These are phyloP conservation scores for Scaptomyza parva DNA, from an alignment of 2,888 invertebrate genomes.

Conservation along the genomic window DNA sequence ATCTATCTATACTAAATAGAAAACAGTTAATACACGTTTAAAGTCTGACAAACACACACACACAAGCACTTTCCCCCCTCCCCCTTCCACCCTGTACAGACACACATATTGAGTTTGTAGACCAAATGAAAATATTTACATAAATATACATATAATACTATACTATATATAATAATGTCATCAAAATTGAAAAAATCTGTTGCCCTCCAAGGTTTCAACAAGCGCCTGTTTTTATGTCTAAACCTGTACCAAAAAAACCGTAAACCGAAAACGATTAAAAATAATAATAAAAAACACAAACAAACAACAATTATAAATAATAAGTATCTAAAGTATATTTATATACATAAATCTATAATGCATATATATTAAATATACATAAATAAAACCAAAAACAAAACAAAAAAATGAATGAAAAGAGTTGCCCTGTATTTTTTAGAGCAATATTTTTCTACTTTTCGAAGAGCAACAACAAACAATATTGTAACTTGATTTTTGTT, in stretches of 20 bases:
- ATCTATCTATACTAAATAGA: constrained; percentile 29
- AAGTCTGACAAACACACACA: constrained; percentile 36
- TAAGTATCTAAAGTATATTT: constrained; percentile 36
- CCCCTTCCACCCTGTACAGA: not conserved
- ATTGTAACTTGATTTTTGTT: constrained; percentile 29
- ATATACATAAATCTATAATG: constrained; percentile 24
- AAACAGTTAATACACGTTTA: constrained; percentile 14
- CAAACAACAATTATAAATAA: constrained; percentile 29
- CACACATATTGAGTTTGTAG: constrained; percentile 19
- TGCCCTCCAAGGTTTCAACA: constrained; percentile 78
- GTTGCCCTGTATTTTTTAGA: constrained; percentile 76
- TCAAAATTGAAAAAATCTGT: constrained; percentile 62
- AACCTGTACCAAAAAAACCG: constrained; percentile 62
- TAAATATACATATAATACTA: constrained; percentile 12
- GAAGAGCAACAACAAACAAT: constrained; percentile 47
- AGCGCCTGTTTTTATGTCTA: constrained; percentile 75
- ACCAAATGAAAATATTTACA: constrained; percentile 23
- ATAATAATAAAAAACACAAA: constrained; percentile 32
- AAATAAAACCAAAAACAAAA: no score
- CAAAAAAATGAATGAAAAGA: constrained; percentile 28
- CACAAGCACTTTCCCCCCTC: not conserved
- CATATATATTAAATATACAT: constrained; percentile 14
- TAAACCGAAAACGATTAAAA: constrained; percentile 29
- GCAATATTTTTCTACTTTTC: constrained; percentile 76
- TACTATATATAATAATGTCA: constrained; percentile 28